phyloP scores from a whole-genome alignment of 2,113 vertebrate species.

The Butorides virescens region DNA sequence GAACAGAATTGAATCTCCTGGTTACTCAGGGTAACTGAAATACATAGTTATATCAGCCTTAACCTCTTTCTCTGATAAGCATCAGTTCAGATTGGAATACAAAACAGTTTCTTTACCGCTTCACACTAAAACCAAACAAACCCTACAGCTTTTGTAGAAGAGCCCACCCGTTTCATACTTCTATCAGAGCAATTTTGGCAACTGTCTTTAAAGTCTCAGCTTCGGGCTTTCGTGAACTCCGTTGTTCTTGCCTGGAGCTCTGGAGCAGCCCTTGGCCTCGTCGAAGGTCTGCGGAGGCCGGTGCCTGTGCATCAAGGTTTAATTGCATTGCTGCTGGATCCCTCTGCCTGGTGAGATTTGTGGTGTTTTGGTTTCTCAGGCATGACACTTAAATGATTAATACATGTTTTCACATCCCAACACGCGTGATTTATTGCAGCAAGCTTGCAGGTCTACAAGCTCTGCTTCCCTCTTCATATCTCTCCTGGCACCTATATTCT shows the following conservation, averaged over 20 bases:
- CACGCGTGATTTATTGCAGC: slow-evolving; percentile 23
- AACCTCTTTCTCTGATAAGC: neutral
- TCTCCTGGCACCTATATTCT: slow-evolving; percentile 33
- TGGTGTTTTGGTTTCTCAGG: slow-evolving; percentile 27
- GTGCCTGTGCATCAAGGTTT: neutral
- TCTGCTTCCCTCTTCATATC: neutral
- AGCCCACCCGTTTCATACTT: neutral
- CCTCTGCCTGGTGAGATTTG: neutral
- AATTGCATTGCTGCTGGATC: neutral
- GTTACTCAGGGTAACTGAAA: neutral
- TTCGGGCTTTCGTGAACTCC: neutral
- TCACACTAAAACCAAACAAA: neutral
- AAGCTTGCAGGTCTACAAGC: neutral
- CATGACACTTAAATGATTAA: neutral
- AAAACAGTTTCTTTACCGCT: neutral
- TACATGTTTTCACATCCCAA: neutral
- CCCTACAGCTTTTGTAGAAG: neutral
- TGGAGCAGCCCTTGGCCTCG: neutral
- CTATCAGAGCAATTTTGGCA: neutral
- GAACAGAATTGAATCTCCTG: neutral
- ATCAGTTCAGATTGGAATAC: neutral
- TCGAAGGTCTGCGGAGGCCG: neutral
- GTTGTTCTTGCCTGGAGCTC: neutral
- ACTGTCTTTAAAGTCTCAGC: neutral
- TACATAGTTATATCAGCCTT: neutral